These are phyloP conservation scores for Pyralis farinalis DNA, from an alignment of 2,888 invertebrate genomes.

Conservation along the genomic window DNA sequence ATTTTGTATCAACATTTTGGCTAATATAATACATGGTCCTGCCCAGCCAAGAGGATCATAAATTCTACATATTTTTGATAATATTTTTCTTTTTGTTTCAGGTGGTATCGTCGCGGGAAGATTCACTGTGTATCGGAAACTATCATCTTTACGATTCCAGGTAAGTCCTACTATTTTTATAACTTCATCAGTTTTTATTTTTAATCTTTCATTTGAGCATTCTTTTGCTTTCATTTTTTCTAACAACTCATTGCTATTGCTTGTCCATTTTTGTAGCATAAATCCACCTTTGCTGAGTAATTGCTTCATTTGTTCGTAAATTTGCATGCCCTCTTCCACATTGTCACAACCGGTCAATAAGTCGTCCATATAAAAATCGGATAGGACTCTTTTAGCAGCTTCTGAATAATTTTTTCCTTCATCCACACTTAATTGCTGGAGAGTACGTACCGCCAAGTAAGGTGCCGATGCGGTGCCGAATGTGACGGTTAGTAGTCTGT, in stretches of 20 bases:
- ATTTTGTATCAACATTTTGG: too few species aligned
- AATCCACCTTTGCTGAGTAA: constrained; percentile 31
- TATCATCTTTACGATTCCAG: background rate
- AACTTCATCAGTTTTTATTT: background rate
- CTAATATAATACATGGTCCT: too few species aligned
- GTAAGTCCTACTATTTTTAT: background rate
- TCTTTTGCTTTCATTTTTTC: constrained; percentile 3
- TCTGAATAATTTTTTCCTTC: constrained; percentile 15
- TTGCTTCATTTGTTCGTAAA: constrained; percentile 17
- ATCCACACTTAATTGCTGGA: too few species aligned
- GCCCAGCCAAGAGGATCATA: background rate
- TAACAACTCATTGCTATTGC: too few species aligned
- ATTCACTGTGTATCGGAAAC: too few species aligned
- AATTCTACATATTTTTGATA: constrained; percentile 1
- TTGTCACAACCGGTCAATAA: constrained; percentile 19
- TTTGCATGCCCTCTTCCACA: constrained; percentile 13
- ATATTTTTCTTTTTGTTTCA: background rate
- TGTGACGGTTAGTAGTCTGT: too few species aligned
- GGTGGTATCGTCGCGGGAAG: too few species aligned
- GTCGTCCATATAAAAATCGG: too few species aligned
- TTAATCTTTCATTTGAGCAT: background rate
- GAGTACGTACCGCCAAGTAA: too few species aligned
- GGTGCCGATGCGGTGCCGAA: too few species aligned
- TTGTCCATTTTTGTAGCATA: constrained; percentile 31
- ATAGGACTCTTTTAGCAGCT: constrained; percentile 11